Base-by-base conservation (phyloP, 2,888 invertebrate species). In the Chloroclysta siterata region DNA sequence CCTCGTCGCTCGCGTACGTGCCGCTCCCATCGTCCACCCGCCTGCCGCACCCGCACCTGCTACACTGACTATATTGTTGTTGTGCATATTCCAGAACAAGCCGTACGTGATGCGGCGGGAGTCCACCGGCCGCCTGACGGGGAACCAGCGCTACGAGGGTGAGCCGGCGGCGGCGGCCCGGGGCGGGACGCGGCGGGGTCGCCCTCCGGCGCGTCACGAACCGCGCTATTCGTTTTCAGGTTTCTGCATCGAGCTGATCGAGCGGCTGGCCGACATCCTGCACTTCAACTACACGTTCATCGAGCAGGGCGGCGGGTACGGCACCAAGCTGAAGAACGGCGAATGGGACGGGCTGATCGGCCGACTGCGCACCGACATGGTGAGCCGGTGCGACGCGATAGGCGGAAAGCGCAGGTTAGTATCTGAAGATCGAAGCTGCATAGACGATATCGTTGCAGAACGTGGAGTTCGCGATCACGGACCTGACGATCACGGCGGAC, bases 401-500 rank as follows among this genome's bases (percentile, higher is more conserved):
- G 39, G 5, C n/a, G n/a, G n/a, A n/a, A n/a, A n/a, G n/a, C n/a
- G n/a, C n/a, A n/a, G n/a, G n/a, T n/a, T n/a, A n/a, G n/a, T n/a
- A n/a, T n/a, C n/a, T n/a, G n/a, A n/a, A n/a, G n/a, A n/a, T n/a
- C 22, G 22, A 3, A 42, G 6, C 42, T 42, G 42, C 42, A 13
- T 2, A 5, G 7, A 8, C 44, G 44, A 2, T 14, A 51, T 41
- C 52, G 50, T 61, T 85, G 44, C 80, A 97, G 97, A 94, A 95
- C 76, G 96, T 97, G 29, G 96, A 98, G 89, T 94, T 99, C 80
- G 98, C 98, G 3, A 97, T 99, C 66, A 98, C 98, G 0, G 98
- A 99, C 83, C 94, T 99, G 76, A 97, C 97, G 28, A 96, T 97
- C 76, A 98, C 99, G 28, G 96, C 98, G 62, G 96, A 97, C 77